Percentiles rank a stretch among this genome's conserved stretches.
These are phyloP conservation scores for Serrognathus titanus DNA, from an alignment of 2,888 invertebrate species.

Conservation along the genomic window DNA sequence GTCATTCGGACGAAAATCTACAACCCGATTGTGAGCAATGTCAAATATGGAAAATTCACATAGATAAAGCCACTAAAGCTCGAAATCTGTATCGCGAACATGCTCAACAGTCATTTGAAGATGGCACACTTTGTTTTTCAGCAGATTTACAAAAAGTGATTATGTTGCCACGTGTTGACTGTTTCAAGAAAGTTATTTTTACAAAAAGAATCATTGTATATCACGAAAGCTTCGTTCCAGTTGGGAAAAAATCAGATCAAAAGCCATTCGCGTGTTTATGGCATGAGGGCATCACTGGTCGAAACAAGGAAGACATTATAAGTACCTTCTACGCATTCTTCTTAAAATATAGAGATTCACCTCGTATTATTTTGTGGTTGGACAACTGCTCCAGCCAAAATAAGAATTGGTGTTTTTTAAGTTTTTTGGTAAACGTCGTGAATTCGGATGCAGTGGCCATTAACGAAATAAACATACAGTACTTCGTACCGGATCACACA, in stretches of 20 bases:
- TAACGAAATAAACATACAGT: no score
- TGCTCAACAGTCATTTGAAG: constrained; percentile 11
- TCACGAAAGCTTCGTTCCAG: constrained; percentile 23
- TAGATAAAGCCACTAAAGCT: constrained; percentile 9
- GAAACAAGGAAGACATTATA: constrained; percentile 18
- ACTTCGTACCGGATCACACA: no score
- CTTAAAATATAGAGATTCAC: constrained; percentile 9
- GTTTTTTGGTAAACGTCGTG: constrained; percentile 7
- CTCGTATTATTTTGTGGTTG: constrained; percentile 17
- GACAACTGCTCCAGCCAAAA: constrained; percentile 20
- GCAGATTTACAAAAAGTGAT: constrained; percentile 2
- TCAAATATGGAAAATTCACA: constrained; percentile 14
- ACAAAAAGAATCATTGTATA: constrained; percentile 16
- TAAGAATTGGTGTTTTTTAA: constrained; percentile 19
- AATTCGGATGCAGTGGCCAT: no score
- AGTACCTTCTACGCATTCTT: constrained; percentile 18
- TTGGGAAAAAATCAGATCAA: constrained; percentile 14
- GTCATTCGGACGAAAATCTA: constrained; percentile 14
- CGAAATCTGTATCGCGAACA: constrained; percentile 13
- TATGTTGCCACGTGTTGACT: not conserved
- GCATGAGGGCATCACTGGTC: constrained; percentile 20
- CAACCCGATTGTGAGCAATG: constrained; percentile 15
- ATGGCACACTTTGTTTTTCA: constrained; percentile 12
- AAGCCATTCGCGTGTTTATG: constrained; percentile 21
- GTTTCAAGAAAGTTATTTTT: constrained; percentile 2